phyloP scores from a whole-genome alignment of 2,113 vertebrate genomes.

The Eleginops maclovinus region DNA sequence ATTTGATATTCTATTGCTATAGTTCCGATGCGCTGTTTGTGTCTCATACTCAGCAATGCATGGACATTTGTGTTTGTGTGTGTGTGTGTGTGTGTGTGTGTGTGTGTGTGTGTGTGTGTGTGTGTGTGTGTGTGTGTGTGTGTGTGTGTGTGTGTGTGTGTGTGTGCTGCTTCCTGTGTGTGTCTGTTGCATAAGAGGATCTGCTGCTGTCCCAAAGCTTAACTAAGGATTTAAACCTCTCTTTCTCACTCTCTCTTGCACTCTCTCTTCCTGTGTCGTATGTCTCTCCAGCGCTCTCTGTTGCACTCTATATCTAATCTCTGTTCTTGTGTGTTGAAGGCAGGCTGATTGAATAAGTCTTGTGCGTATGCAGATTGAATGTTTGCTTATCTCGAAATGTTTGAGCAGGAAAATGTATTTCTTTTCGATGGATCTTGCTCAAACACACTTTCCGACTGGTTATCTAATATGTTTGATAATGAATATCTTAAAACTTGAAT shows the following conservation, averaged over 20 bases:
- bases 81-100: slow-evolving; percentile 60
- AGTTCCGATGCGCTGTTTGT: slow-evolving; percentile 37
- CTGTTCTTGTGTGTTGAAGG: slow-evolving; percentile 48
- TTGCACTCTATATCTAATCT: slow-evolving; percentile 62
- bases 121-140: slow-evolving; percentile 53
- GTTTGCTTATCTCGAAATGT: slow-evolving; percentile 23
- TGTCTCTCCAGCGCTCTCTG: slow-evolving; percentile 50
- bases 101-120: slow-evolving; percentile 52
- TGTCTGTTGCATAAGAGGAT: slow-evolving; percentile 81
- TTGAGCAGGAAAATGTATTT: slow-evolving; percentile 21
- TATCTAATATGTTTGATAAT: slow-evolving; percentile 5
- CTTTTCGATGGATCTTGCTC: slow-evolving; percentile 17
- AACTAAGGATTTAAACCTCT: slow-evolving; percentile 77
- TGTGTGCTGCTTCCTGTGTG: slow-evolving; percentile 46
- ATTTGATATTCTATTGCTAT: no score
- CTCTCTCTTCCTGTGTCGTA: slow-evolving; percentile 55
- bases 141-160: slow-evolving; percentile 27
- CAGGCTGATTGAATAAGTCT: slow-evolving; percentile 56
- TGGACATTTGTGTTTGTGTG: slow-evolving; percentile 40
- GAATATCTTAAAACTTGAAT: background rate
- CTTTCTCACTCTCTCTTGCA: slow-evolving; percentile 63
- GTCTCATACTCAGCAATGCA: slow-evolving; percentile 60
- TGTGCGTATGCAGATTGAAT: slow-evolving; percentile 25
- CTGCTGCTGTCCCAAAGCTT: slow-evolving; percentile 80
- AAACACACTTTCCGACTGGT: background rate